Conservation (phyloP, 2,113 vertebrate species). For the Brachypodius melanocephalos region DNA sequence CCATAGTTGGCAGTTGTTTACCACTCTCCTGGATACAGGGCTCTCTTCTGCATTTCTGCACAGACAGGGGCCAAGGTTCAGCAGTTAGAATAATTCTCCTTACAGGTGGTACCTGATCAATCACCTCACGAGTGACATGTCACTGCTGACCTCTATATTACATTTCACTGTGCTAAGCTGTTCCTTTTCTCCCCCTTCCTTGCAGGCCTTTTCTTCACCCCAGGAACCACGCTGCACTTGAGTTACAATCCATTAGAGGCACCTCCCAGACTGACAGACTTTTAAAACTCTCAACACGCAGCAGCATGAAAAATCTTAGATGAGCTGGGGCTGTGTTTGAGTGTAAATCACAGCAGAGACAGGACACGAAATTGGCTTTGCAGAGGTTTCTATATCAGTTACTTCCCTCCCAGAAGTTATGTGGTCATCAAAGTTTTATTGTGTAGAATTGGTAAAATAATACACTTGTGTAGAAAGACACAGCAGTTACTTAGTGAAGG, state of each 20-base stretch:
- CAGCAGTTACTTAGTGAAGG: not conserved
- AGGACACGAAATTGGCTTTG: not conserved
- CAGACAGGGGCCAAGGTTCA: not conserved
- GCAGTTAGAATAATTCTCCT: not conserved
- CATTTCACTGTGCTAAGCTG: not conserved
- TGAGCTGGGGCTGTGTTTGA: not conserved
- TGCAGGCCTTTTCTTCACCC: not conserved
- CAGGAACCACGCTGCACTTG: not conserved
- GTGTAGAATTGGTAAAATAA: not conserved
- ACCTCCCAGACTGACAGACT: not conserved
- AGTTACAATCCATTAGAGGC: not conserved
- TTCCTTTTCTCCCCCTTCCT: not conserved
- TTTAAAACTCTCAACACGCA: not conserved
- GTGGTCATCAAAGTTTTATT: not conserved
- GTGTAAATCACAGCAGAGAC: not conserved
- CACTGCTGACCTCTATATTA: not conserved
- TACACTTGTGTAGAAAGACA: not conserved
- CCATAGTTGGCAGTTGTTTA: not conserved
- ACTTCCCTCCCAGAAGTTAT: not conserved
- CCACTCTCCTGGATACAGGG: not conserved
- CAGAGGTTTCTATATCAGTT: not conserved
- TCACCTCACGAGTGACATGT: not conserved
- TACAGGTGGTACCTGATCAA: slow-evolving; percentile 36
- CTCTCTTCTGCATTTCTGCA: not conserved
- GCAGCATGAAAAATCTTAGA: not conserved